Evolutionary conservation across 2,797 vertebrate genomes (phyloP), one percentile per base, ranked within the genome.

Genomic region (Sebastolobus alascanus): DNA sequence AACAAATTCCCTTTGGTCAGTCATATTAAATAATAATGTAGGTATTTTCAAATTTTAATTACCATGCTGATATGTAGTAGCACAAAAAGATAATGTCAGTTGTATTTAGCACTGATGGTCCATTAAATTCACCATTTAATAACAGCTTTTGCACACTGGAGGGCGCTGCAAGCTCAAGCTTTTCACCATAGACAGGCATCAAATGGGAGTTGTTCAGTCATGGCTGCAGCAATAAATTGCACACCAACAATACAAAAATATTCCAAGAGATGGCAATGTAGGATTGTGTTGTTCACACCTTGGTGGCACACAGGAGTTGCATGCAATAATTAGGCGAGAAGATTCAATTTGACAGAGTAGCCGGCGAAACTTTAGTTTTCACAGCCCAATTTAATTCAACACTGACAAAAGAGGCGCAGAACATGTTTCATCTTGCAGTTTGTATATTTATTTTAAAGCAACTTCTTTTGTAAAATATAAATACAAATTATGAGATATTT

Each of bases 381-480:
- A 46, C 31, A 50, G n/a, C 60, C 4, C 6, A 25, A 43, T 79
- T 83, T 25, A 72, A 83, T 75, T 22, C 29, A 70, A n/a, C 58
- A 27, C 6, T 14, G 38, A 90, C 73, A 75, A 83, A 84, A 58
- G 22, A 87, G 54, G 58, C 73, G 2, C 72, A 27, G 20, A 50
- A 56, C 5, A 11, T 14, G 3, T 68, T 79, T 91, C 78, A 84
- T 93, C 93, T 94, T 93, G 93, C 93, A 88, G 90, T 94, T 94
- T 94, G 91, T 88, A 94, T 94, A 98, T 97, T 98, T 95, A 95
- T 95, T 96, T 95, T 97, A 97, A 98, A 97, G 97, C 97, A 98
- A 97, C 92, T 95, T 95, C 93, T 92, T 97, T 97, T 98, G 97
- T 97, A 99, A 99, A 99, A 98, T 98, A 98, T 99, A 99, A 99